These are phyloP conservation scores for Xylota segnis DNA, from an alignment of 2,888 invertebrate species.

Conservation along the genomic window DNA sequence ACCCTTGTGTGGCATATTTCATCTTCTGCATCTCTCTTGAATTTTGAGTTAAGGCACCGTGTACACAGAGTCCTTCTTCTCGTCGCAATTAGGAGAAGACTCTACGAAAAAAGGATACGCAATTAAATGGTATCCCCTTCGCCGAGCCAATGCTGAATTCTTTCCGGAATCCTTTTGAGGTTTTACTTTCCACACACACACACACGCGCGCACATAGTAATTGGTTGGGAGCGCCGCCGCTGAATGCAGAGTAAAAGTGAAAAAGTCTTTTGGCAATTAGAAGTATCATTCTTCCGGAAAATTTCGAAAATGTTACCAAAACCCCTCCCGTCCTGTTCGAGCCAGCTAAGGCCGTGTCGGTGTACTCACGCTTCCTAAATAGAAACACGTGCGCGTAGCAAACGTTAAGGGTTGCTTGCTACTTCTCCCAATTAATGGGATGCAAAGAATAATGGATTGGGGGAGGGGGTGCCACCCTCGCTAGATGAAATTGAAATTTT, in stretches of 20 bases:
- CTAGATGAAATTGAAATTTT: conserved; percentile 21
- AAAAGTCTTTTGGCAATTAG: conserved; percentile 51
- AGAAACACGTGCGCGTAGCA: conserved; percentile 44
- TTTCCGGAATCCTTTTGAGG: conserved; percentile 31
- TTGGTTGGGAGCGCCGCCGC: conserved; percentile 2
- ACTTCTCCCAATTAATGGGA: conserved; percentile 31
- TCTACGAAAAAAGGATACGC: conserved; percentile 26
- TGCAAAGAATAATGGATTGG: conserved; percentile 10
- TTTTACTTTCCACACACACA: no score
- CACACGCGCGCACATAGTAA: conserved; percentile 46
- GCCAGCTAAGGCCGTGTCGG: not conserved
- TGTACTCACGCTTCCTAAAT: not conserved
- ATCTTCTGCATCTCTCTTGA: conserved; percentile 55
- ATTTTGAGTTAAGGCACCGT: conserved; percentile 1
- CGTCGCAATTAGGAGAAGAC: conserved; percentile 19
- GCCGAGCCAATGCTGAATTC: not conserved
- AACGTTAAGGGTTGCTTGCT: conserved; percentile 33
- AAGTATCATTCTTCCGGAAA: conserved; percentile 41
- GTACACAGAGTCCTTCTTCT: not conserved
- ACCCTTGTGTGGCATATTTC: conserved; percentile 64
- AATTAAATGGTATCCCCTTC: conserved; percentile 36
- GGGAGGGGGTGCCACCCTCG: not conserved
- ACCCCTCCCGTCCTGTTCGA: not conserved
- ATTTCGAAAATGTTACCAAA: conserved; percentile 21
- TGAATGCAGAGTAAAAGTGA: not conserved